Evolutionary conservation across 2,797 vertebrate species (phyloP).

Genomic region (Cryptoblepharus egeriae): DNA sequence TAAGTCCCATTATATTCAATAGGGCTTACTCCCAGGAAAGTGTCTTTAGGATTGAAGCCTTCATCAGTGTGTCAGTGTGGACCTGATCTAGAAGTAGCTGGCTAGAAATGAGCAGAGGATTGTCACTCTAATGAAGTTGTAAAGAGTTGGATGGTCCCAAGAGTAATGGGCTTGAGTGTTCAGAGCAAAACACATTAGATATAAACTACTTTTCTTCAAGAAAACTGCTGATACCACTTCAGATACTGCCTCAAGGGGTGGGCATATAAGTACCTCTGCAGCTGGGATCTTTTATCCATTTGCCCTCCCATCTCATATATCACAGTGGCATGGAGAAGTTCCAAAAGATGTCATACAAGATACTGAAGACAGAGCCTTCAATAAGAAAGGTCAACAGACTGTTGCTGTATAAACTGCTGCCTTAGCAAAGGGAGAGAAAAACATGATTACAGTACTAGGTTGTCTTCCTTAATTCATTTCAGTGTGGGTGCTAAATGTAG

Average conservation of each 20-base stretch:
- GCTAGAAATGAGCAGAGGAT: background rate
- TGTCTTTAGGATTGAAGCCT: too few species aligned
- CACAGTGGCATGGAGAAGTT: background rate
- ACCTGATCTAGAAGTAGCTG: background rate
- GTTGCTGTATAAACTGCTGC: background rate
- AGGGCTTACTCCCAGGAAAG: too few species aligned
- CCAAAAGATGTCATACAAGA: background rate
- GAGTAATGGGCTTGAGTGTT: background rate
- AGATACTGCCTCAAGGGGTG: background rate
- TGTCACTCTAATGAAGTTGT: background rate
- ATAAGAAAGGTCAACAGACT: background rate
- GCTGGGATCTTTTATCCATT: background rate
- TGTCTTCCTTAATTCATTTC: background rate
- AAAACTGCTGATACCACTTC: background rate
- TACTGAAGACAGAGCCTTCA: background rate
- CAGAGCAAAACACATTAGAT: background rate
- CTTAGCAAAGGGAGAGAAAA: background rate
- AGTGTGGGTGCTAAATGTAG: background rate
- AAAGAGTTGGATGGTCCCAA: conserved; percentile 9
- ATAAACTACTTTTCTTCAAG: background rate
- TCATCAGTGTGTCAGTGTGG: background rate
- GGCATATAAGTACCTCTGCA: background rate
- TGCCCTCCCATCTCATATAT: background rate
- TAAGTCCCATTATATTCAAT: too few species aligned
- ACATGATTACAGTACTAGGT: background rate